These are phyloP conservation scores for Antedon bifida DNA, from an alignment of 35 echinoderm and acorn worm genomes.

Conservation along the genomic window DNA sequence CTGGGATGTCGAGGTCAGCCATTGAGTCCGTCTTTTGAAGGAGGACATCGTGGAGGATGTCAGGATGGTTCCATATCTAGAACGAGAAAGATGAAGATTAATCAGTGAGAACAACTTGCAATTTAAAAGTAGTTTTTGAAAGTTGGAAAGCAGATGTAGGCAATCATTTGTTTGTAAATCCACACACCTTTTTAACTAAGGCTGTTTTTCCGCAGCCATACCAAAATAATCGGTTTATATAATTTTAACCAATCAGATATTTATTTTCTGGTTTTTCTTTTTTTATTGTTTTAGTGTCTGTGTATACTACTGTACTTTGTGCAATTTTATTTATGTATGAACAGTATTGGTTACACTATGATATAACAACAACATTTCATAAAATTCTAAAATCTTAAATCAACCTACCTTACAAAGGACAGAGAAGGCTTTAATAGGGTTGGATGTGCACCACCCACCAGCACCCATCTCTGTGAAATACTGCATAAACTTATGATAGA, in stretches of 20 bases:
- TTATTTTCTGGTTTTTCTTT: too few relatives aligned
- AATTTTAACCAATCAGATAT: too few relatives aligned
- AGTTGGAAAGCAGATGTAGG: background rate
- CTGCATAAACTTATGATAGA: slow-evolving; percentile 92
- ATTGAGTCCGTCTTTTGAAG: slow-evolving; percentile 40
- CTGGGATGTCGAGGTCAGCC: slow-evolving; percentile 82
- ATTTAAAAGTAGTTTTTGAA: background rate
- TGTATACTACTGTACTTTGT: too few relatives aligned
- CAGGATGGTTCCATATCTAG: slow-evolving; percentile 99
- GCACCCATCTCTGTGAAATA: slow-evolving; percentile 85
- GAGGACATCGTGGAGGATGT: slow-evolving; percentile 57
- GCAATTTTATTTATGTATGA: too few relatives aligned
- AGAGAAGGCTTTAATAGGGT: slow-evolving; percentile 93
- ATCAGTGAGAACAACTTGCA: background rate
- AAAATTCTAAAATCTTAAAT: too few relatives aligned
- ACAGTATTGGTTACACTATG: too few relatives aligned
- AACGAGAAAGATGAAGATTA: background rate
- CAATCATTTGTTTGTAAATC: too few relatives aligned
- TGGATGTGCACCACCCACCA: slow-evolving; percentile 78
- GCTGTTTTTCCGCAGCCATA: too few relatives aligned
- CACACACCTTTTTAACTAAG: too few relatives aligned
- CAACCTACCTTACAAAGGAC: slow-evolving; percentile 80
- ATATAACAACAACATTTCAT: too few relatives aligned
- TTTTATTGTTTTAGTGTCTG: too few relatives aligned
- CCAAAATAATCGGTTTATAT: too few relatives aligned